Base-by-base conservation (phyloP, 1,140 invertebrate genomes). In the Zaprionus nigranus region DNA sequence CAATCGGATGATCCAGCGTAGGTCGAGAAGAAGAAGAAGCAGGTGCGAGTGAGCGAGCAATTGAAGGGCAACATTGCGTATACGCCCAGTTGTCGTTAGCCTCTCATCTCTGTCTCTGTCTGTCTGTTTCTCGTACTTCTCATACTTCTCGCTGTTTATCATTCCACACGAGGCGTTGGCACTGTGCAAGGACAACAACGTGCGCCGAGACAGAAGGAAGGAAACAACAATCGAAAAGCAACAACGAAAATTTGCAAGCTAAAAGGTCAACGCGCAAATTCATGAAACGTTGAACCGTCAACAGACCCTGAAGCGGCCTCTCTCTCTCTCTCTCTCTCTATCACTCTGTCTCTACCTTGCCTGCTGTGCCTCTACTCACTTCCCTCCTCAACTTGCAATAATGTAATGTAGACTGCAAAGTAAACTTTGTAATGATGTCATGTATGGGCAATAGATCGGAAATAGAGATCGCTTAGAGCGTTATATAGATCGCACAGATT, bases 211-310 rank as follows among this genome's bases (percentile, higher is more conserved):
- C 6, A 43, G 15, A 43, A 7, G n/a, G 43, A 57, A 72, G 63
- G 75, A 77, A 73, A 68, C 73, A 63, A 51, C 58, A 70, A 64
- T 67, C 40, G 58, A 57, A 15, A 63, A 46, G 22, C 26, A 56
- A 65, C 53, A 56, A 64, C 46, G 64, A 51, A 81, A 66, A 76
- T 67, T 68, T 73, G 70, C 71, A 56, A 78, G 67, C n/a, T 51
- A 83, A 88, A 88, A 88, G 85, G 84, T 88, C 85, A 90, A 79
- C 65, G 82, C 79, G 84, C 78, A 81, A 84, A 76, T 79, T 81
- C 64, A 84, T 17, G 67, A 88, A 63, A 64, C 84, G 85, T 88
- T 88, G 84, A 88, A 88, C 84, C 81, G 49, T 30, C 28, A 7
- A 24, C 34, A 81, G 68, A 81, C 72, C 51, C 60, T 53, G 78